phyloP scores from a whole-genome alignment of 2,888 invertebrate genomes.

The Aleiodes leptofemur region DNA sequence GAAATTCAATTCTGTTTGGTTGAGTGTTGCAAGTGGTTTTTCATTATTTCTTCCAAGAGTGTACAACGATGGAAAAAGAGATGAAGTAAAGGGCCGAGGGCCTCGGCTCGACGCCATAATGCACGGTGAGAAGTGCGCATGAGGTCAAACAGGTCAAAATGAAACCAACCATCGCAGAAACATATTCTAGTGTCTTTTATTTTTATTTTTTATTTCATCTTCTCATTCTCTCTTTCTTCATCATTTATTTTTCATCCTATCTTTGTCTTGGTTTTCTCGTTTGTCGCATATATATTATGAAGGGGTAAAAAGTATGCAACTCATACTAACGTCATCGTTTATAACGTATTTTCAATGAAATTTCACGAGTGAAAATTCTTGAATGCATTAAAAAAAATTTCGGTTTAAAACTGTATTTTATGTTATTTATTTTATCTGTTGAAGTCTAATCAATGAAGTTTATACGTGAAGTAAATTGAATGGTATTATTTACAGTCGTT shows the following conservation, averaged over 20 bases:
- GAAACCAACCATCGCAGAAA: constrained; percentile 70
- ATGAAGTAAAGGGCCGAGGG: constrained; percentile 71
- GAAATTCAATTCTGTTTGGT: constrained; percentile 70
- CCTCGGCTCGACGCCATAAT: constrained; percentile 71
- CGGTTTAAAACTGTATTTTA: constrained; percentile 1
- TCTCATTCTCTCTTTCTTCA: constrained; percentile 37
- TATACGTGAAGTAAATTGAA: constrained; percentile 9
- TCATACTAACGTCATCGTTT: constrained; percentile 19
- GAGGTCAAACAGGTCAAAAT: constrained; percentile 72
- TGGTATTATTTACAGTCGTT: too few species aligned
- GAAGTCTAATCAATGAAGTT: constrained; percentile 21
- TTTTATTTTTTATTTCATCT: too few species aligned
- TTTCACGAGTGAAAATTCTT: constrained; percentile 28
- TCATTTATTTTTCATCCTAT: constrained; percentile 49
- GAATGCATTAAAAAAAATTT: constrained; percentile 11
- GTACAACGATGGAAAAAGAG: constrained; percentile 67
- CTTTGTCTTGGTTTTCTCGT: constrained; percentile 41
- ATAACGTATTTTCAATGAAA: background rate
- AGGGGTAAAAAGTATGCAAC: background rate
- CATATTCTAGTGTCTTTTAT: constrained; percentile 32
- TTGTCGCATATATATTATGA: constrained; percentile 33
- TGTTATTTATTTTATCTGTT: constrained; percentile 12
- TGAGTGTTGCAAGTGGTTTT: constrained; percentile 22
- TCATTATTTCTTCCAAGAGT: constrained; percentile 55
- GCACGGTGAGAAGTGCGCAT: constrained; percentile 73